Evolutionary conservation across 2,888 invertebrate genomes (phyloP), one percentile per base, ranked within the genome.

Genomic region (Tetrapedia diversipes): DNA sequence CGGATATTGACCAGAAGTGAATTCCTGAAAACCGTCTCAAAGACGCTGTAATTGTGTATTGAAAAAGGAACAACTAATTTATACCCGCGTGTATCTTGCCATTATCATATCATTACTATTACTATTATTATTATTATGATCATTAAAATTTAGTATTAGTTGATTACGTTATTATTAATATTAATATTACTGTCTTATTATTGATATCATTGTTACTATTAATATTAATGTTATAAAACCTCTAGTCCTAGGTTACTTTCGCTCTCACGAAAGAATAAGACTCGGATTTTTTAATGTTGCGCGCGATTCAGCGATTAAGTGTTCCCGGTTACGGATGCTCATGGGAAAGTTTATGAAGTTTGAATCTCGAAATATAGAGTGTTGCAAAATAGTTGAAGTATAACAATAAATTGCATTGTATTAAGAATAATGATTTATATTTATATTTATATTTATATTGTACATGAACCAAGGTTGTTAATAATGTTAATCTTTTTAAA

Each of bases 191-290:
- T 41, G 32, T 16, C 43, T 43, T 59, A 43, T 22, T 51, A 32
- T 63, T 72, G 66, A 43, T 67, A 34, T 34, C n/a, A n/a, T 75
- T 69, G 22, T 73, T 79, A 75, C n/a, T n/a, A n/a, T 47, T 47
- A 22, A 47, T 47, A 24, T 47, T 47, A 47, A 77, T 69, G 22
- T 73, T 79, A 75, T 72, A 80, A 81, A 87, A 86, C 79, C 80
- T 88, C 88, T 88, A 88, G 87, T 88, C 87, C 85, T 86, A 86
- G 84, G 77, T 82, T 87, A 84, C 82, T 86, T 82, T 82, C 79
- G 78, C 69, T 77, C 53, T 54, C 32, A 77, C 77, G 79, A 78
- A 84, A 84, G 77, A 59, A 68, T 79, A 73, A 83, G 83, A 56
- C 66, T 75, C 68, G 61, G 61, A 73, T 77, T 85, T 37, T 47